phyloP scores from a whole-genome alignment of 2,888 invertebrate genomes.

The Herminia tarsipennalis region DNA sequence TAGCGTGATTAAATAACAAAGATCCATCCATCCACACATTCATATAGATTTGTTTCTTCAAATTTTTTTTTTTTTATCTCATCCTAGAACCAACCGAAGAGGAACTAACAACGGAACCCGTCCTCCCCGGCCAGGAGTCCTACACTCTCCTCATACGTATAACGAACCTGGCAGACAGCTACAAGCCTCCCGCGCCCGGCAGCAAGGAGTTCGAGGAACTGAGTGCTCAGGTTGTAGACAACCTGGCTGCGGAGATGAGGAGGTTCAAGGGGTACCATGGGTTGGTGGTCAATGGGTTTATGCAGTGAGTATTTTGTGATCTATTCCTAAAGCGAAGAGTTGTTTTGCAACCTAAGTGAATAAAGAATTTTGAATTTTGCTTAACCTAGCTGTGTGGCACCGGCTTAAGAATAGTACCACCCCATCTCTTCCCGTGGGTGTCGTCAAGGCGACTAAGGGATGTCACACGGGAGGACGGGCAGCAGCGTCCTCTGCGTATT shows the following conservation, averaged over 20 bases:
- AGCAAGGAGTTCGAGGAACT: slow-evolving; percentile 90
- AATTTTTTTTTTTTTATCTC: not conserved
- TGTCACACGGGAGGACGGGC: too few relatives aligned
- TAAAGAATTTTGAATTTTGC: not conserved
- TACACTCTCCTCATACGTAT: slow-evolving; percentile 91
- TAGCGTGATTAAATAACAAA: not conserved
- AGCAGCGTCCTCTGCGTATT: too few relatives aligned
- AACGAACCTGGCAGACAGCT: slow-evolving; percentile 91
- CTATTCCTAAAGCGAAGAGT: not conserved
- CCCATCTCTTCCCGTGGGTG: too few relatives aligned
- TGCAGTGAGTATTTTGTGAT: slow-evolving; percentile 83
- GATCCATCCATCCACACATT: not conserved
- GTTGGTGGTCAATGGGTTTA: slow-evolving; percentile 89
- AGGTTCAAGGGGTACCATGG: slow-evolving; percentile 88
- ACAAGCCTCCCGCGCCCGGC: slow-evolving; percentile 90
- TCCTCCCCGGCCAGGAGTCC: slow-evolving; percentile 87
- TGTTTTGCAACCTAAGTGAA: not conserved
- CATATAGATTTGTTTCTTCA: not conserved
- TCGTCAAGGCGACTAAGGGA: too few relatives aligned
- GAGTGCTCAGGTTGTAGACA: slow-evolving; percentile 79
- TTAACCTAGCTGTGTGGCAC: too few relatives aligned
- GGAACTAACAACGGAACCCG: slow-evolving; percentile 83
- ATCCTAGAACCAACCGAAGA: slow-evolving; percentile 84
- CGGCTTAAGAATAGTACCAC: too few relatives aligned
- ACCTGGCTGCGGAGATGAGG: slow-evolving; percentile 45